Evolutionary conservation across 1,140 invertebrate species (phyloP), one percentile per base, ranked within the genome.

Genomic region (Zophobas morio): DNA sequence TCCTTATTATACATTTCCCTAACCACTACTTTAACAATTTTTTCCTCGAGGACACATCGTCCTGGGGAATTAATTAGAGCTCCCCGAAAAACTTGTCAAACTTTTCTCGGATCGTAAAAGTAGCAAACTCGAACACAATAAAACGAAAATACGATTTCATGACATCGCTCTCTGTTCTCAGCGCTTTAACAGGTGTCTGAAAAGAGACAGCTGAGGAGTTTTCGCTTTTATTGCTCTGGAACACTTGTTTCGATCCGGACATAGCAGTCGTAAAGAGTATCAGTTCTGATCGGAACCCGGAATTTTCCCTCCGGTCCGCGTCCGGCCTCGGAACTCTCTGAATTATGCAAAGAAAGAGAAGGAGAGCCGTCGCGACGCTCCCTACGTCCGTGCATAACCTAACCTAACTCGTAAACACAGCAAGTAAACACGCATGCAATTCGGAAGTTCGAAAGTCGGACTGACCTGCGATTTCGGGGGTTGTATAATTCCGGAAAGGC

Each of bases 141-240:
- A 81, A 81, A 81, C 78, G 76, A 78, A 79, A 81, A 81, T 79
- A 81, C 78, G 77, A 79, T 79, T 81, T 53, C 78, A 71, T 71
- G 73, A 57, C 73, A 42, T 74, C 57, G 39, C 70, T 78, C 74
- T 74, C 75, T 63, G 60, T 78, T 53, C 46, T 37, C 0, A 8
- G 42, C 72, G 56, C 60, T 40, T 39, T 74, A 79, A 81, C 78
- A 79, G 80, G 78, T 79, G 75, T 56, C 53, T 42, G 46, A 42
- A 66, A 42, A 6, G 33, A 42, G 37, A 40, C 39, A 36, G 39
- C n/a, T 32, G 36, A 1, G 6, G 36, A 37, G 34, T 60, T 60
- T 60, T 60, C 34, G 56, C 56, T 60, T 60, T 60, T 60, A 60
- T 60, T 60, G 56, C 56, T 60, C 42, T 57, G 37, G 56, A 74